These are phyloP conservation scores for Todiramphus saurophagus DNA, from an alignment of 2,113 vertebrate genomes.

Conservation along the genomic window DNA sequence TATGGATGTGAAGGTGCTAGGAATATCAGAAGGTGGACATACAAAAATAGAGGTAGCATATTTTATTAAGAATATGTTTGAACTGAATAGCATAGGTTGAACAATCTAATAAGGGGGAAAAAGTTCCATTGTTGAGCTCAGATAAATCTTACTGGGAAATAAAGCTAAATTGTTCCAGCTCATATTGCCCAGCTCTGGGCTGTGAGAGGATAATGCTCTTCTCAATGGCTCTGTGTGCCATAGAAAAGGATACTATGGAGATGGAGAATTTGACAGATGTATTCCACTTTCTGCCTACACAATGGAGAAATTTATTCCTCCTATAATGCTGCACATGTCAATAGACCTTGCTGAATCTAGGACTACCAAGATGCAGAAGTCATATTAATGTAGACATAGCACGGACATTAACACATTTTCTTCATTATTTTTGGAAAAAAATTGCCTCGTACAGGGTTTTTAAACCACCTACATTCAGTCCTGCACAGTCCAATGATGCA, in stretches of 20 bases:
- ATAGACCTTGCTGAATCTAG: background rate
- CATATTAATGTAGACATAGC: background rate
- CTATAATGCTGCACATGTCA: background rate
- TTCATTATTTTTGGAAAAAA: background rate
- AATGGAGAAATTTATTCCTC: background rate
- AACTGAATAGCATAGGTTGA: background rate
- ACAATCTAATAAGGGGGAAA: background rate
- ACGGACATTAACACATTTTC: background rate
- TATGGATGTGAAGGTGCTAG: background rate
- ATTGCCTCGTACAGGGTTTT: background rate
- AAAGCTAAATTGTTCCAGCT: background rate
- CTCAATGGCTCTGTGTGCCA: background rate
- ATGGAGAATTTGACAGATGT: background rate
- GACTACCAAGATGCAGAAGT: background rate
- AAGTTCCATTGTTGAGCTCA: background rate
- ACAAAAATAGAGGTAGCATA: background rate
- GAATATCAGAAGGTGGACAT: background rate
- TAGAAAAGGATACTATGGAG: background rate
- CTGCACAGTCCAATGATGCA: background rate
- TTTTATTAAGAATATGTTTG: background rate
- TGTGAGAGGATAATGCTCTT: background rate
- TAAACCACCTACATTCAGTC: background rate
- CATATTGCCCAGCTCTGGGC: background rate
- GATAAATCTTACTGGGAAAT: background rate
- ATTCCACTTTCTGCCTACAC: background rate